Percentiles rank a stretch among this genome's conserved stretches.
These are phyloP conservation scores for Phoenicopterus ruber DNA, from an alignment of 2,113 vertebrate species.

Conservation along the genomic window DNA sequence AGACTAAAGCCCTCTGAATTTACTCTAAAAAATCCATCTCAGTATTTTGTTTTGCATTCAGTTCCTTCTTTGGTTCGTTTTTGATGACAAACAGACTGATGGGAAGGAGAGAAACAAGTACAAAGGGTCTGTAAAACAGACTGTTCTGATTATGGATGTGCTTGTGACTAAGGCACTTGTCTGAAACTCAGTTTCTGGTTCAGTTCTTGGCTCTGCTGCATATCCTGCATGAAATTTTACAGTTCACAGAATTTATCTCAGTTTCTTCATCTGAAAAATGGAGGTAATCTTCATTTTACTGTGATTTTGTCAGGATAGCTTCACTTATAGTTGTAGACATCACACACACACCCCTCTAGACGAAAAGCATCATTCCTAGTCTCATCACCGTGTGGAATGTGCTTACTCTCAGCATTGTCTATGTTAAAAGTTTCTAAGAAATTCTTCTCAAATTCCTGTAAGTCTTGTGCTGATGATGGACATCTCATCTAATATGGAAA, in stretches of 20 bases:
- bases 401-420: background rate
- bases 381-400: background rate
- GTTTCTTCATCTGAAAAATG: background rate
- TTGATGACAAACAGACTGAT: background rate
- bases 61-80: background rate
- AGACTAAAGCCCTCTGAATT: background rate
- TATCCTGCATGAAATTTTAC: background rate
- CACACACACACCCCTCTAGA: background rate
- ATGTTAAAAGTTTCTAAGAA: background rate
- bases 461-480: background rate
- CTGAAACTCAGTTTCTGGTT: background rate
- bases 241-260: background rate
- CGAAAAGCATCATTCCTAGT: background rate
- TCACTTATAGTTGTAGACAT: background rate
- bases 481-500: background rate
- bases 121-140: background rate
- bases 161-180: background rate
- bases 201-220: background rate
- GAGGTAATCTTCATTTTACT: background rate
- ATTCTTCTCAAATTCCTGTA: background rate
- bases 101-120: background rate
- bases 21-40: background rate
- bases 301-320: background rate
- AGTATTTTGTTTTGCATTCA: background rate
- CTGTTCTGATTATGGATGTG: background rate